Percentiles rank a stretch among this genome's conserved stretches.
Conservation (phyloP, 2,888 invertebrate genomes). For the Catonia carolina region DNA sequence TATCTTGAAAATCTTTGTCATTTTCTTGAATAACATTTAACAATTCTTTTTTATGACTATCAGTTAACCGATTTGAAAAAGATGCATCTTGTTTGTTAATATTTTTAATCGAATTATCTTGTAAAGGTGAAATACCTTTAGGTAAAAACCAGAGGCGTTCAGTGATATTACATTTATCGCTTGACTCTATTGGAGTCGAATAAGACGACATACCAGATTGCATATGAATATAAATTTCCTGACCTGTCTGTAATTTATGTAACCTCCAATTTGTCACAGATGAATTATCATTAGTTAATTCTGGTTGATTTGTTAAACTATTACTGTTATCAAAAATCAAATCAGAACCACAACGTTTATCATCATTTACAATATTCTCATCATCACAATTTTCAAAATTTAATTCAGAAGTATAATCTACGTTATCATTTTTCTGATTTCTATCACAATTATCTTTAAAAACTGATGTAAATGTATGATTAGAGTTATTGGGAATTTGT, state of each 20-base stretch:
- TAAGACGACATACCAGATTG: constrained; percentile 20
- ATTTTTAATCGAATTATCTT: not conserved
- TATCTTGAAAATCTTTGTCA: too few relatives aligned
- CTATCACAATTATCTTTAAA: too few relatives aligned
- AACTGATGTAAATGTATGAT: too few relatives aligned
- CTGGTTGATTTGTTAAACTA: too few relatives aligned
- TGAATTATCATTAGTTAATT: not conserved
- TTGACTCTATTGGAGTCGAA: not conserved
- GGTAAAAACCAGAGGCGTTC: constrained; percentile 16
- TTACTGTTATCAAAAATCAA: too few relatives aligned
- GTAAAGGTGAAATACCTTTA: constrained; percentile 20
- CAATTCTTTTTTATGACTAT: constrained; percentile 2
- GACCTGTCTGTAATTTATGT: constrained; percentile 6
- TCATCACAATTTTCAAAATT: too few relatives aligned
- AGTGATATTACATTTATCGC: not conserved
- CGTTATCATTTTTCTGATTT: too few relatives aligned
- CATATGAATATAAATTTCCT: constrained; percentile 12
- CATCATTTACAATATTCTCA: too few relatives aligned
- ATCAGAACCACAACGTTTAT: too few relatives aligned
- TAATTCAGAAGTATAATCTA: too few relatives aligned
- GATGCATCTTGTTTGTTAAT: not conserved
- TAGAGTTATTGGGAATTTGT: too few relatives aligned
- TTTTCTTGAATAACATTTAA: not conserved
- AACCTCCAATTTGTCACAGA: constrained; percentile 1
- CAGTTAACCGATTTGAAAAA: not conserved